Conservation (phyloP, 2,888 invertebrate species). For the Deilephila elpenor region DNA sequence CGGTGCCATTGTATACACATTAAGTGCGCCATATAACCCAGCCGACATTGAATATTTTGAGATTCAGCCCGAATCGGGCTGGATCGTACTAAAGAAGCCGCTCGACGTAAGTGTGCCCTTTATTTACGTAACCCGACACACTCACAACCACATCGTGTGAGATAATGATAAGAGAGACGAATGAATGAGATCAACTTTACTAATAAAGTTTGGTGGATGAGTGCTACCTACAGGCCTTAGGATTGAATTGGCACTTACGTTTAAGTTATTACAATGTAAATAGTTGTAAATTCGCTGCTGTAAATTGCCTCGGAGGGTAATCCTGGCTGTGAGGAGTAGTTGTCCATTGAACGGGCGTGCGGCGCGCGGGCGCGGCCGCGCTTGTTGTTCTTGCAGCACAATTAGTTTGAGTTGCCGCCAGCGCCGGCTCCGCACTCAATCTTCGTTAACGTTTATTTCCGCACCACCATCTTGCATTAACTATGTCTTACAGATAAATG, state of each 20-base stretch:
- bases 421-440: constrained; percentile 81
- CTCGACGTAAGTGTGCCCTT: constrained; percentile 94
- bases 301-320: constrained; percentile 81
- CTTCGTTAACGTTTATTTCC: constrained; percentile 83
- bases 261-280: constrained; percentile 81
- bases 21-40: constrained; percentile 95
- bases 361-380: constrained; percentile 61
- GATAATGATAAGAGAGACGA: constrained; percentile 71
- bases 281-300: constrained; percentile 84
- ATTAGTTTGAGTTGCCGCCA: constrained; percentile 89
- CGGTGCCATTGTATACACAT: constrained; percentile 96
- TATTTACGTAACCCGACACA: constrained; percentile 29
- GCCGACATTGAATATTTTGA: constrained; percentile 97
- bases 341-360: constrained; percentile 75
- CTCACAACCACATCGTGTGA: constrained; percentile 53
- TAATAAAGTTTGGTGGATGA: constrained; percentile 83
- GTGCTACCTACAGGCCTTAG: constrained; percentile 84
- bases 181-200: constrained; percentile 81
- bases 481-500: constrained; percentile 79
- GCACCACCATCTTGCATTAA: constrained; percentile 85
- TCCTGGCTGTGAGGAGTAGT: constrained; percentile 85
- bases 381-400: constrained; percentile 90
- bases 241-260: constrained; percentile 83
- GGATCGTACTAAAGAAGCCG: constrained; percentile 97
- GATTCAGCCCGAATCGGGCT: constrained; percentile 98